A percentile compares a stretch with the other conserved stretches of the same genome.
Conservation (phyloP, 2,888 invertebrate species). For the Drosophila mercatorum region DNA sequence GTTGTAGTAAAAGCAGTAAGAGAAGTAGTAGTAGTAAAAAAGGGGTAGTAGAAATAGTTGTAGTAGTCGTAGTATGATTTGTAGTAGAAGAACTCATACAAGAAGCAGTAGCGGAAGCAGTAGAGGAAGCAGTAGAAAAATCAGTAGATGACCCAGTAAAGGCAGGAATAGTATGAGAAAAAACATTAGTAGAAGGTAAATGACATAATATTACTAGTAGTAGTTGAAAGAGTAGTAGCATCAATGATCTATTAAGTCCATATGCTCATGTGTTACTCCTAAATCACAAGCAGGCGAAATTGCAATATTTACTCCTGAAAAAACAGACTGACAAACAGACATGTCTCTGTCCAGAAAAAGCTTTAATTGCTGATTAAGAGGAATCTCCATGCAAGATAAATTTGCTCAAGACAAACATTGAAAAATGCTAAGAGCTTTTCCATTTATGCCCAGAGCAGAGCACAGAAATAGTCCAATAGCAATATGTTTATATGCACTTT, state of each 20-base stretch:
- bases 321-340: not conserved
- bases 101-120: not conserved
- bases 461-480: not conserved
- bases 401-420: not conserved
- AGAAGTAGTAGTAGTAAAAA: too few relatives aligned
- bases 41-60: too few relatives aligned
- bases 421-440: not conserved
- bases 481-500: slow-evolving; percentile 1
- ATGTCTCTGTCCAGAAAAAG: not conserved
- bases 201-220: not conserved
- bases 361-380: not conserved
- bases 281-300: too few relatives aligned
- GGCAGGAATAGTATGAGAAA: too few relatives aligned
- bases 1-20: too few relatives aligned
- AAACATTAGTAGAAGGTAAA: too few relatives aligned
- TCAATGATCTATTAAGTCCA: too few relatives aligned
- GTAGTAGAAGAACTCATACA: too few relatives aligned
- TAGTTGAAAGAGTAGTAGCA: not conserved
- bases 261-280: too few relatives aligned
- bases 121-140: not conserved
- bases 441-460: not conserved
- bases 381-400: not conserved
- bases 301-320: not conserved
- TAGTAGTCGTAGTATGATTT: too few relatives aligned
- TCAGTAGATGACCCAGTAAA: too few relatives aligned